Base-by-base conservation (phyloP, 2,113 vertebrate species). In the Sylvia atricapilla region DNA sequence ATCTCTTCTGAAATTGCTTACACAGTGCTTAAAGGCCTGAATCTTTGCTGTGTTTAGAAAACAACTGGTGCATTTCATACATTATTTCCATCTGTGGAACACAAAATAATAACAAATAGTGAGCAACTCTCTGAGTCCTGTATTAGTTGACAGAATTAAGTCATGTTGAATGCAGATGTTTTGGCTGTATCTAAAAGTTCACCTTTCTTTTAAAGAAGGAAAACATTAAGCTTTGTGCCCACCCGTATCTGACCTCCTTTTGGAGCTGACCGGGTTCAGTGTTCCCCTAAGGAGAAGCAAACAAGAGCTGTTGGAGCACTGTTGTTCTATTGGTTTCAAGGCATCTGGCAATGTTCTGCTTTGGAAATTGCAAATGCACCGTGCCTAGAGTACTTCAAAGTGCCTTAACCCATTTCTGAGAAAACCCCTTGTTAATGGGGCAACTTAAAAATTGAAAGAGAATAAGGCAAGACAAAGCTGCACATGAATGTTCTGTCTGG, bases 81-180 rank as follows among this genome's bases (percentile, higher is more conserved):
- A 74, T 89, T 85, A 41, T 50, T 91, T 93, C 91, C 91, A 95
- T 95, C 81, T 95, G 87, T 82, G 31, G 62, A 94, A 73, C 50
- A 86, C 63, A 87, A 89, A 90, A 66, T 88, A 69, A 58, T 69
- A 88, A 94, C 78, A 83, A 79, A 80, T 24, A 85, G 43, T 10
- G 46, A 94, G 46, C 62, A 83, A 80, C 27, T 37, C 69, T 79
- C 81, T 55, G 59, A 80, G 75, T 59, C 75, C 74, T 77, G n/a
- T 83, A 47, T 66, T 76, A 73, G 37, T 35, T 70, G 70, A 50
- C 43, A 83, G 79, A 90, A 85, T 46, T 73, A 87, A 87, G 81
- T 62, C 84, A 77, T 70, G 82, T 24, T 90, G 82, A 88, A 87
- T 63, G 67, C 67, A 95, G 87, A 88, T 92, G 75, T 91, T 47